Evolutionary conservation across 2,888 invertebrate species (phyloP).

Genomic region (Oligia latruncula): DNA sequence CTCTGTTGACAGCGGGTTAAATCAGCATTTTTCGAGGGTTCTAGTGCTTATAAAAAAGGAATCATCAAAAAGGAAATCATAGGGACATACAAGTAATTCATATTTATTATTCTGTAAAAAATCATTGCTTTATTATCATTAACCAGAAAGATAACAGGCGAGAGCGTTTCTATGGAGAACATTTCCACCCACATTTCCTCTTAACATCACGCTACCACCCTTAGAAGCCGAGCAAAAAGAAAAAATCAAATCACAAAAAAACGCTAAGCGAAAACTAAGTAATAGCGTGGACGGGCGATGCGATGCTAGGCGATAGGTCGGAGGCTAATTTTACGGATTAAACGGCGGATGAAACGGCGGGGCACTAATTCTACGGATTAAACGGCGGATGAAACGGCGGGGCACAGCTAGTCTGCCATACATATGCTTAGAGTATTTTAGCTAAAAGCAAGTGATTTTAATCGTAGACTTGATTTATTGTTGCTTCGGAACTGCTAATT

Average conservation of each 20-base stretch:
- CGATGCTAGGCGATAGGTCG: background rate
- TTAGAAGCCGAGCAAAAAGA: no score
- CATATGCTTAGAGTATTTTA: conserved; percentile 31
- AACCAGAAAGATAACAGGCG: no score
- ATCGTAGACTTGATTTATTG: conserved; percentile 55
- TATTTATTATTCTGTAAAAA: no score
- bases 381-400: background rate
- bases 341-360: background rate
- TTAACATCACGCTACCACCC: no score
- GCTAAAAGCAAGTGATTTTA: conserved; percentile 55
- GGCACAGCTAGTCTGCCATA: background rate
- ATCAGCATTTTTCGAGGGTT: no score
- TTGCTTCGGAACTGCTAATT: conserved; percentile 36
- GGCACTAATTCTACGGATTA: background rate
- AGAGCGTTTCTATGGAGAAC: no score
- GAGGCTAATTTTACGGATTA: background rate
- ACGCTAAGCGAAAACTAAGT: background rate
- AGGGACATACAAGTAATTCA: no score
- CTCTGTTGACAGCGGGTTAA: no score
- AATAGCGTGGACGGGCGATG: background rate
- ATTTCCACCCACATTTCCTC: no score
- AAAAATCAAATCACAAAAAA: background rate
- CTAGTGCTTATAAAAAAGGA: no score
- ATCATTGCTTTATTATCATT: no score
- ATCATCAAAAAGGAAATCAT: no score